Conservation (phyloP, 2,888 invertebrate genomes). For the Unio delphinus region DNA sequence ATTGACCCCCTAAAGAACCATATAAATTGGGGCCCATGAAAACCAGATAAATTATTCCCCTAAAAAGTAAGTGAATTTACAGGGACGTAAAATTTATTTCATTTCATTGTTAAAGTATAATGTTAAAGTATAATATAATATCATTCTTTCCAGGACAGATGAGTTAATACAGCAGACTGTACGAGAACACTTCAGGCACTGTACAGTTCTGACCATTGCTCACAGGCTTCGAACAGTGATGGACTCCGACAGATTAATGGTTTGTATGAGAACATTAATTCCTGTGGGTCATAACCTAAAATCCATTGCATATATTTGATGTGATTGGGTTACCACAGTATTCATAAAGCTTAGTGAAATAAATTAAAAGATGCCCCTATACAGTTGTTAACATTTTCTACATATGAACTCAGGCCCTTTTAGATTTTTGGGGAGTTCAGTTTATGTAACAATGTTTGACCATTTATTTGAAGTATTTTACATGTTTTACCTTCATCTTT, state of each 20-base stretch:
- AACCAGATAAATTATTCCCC: too few relatives aligned
- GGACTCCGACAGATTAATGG: constrained; percentile 81
- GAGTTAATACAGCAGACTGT: constrained; percentile 87
- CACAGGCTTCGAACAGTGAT: constrained; percentile 92
- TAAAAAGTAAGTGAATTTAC: too few relatives aligned
- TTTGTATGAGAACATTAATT: constrained; percentile 7
- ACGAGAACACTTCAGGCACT: constrained; percentile 83
- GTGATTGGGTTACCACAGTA: not conserved
- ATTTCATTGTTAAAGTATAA: too few relatives aligned
- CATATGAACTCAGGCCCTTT: too few relatives aligned
- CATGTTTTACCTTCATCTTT: not conserved
- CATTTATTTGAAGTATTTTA: not conserved
- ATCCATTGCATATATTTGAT: not conserved
- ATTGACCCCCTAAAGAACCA: too few relatives aligned
- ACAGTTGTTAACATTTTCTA: too few relatives aligned
- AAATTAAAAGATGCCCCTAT: too few relatives aligned
- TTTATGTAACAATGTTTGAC: not conserved
- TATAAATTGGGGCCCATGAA: too few relatives aligned
- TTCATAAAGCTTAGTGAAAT: constrained; percentile 77
- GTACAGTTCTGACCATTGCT: constrained; percentile 91
- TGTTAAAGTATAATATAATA: not conserved
- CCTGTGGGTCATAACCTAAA: not conserved
- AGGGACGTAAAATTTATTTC: too few relatives aligned
- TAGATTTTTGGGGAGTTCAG: too few relatives aligned
- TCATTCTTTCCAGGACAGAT: constrained; percentile 76